Evolutionary conservation across 2,888 invertebrate species (phyloP).

Genomic region (Monochamus alternatus): DNA sequence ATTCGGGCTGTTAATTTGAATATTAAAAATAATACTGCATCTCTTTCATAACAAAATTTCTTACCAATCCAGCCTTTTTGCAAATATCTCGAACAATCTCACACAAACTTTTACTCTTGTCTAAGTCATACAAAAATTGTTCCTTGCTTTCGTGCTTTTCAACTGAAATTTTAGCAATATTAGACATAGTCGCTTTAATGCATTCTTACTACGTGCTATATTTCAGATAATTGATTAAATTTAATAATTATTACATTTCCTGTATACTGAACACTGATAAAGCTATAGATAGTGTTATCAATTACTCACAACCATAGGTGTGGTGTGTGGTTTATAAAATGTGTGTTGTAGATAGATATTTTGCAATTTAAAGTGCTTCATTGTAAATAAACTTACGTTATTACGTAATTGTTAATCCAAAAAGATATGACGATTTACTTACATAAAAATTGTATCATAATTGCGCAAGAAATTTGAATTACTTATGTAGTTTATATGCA

Average conservation of each 20-base stretch:
- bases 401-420: slow-evolving; percentile 2
- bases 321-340: slow-evolving; percentile 11
- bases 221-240: slow-evolving; percentile 16
- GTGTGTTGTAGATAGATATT: not conserved
- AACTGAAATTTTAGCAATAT: slow-evolving; percentile 62
- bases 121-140: slow-evolving; percentile 59
- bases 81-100: slow-evolving; percentile 59
- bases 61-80: slow-evolving; percentile 57
- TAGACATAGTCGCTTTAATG: slow-evolving; percentile 36
- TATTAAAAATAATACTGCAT: not conserved
- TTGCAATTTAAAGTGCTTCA: not conserved
- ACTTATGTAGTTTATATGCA: not conserved
- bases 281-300: slow-evolving; percentile 25
- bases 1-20: slow-evolving; percentile 53
- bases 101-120: slow-evolving; percentile 55
- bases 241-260: slow-evolving; percentile 8
- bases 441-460: not conserved
- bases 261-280: slow-evolving; percentile 31
- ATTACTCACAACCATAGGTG: slow-evolving; percentile 20
- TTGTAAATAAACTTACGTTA: not conserved
- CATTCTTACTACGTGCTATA: slow-evolving; percentile 16
- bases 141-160: slow-evolving; percentile 58
- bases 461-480: not conserved
- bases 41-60: slow-evolving; percentile 4
- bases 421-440: slow-evolving; percentile 4